These are phyloP conservation scores for Drosophila micromelanica DNA, from an alignment of 1,140 invertebrate genomes.

Conservation along the genomic window DNA sequence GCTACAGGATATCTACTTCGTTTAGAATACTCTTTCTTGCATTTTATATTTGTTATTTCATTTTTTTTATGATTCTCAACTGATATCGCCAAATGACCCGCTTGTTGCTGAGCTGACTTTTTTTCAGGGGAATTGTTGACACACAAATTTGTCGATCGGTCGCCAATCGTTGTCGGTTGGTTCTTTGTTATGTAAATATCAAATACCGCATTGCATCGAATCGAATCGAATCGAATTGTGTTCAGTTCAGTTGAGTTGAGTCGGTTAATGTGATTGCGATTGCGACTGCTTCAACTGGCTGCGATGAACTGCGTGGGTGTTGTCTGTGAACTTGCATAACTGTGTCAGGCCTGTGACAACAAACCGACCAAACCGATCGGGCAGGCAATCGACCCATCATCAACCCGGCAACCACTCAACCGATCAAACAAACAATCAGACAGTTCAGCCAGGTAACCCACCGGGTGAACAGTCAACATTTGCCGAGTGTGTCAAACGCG, in stretches of 20 bases:
- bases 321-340: conserved; percentile 76
- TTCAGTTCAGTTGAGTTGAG: conserved; percentile 24
- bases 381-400: conserved; percentile 1
- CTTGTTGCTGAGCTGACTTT: background rate
- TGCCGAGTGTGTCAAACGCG: conserved; percentile 79
- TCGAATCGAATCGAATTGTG: conserved; percentile 28
- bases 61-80: conserved; percentile 52
- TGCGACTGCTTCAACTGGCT: conserved; percentile 18
- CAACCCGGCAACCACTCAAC: background rate
- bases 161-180: conserved; percentile 17
- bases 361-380: conserved; percentile 19
- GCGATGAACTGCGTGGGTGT: conserved; percentile 65
- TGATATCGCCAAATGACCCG: conserved; percentile 62
- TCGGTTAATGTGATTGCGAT: conserved; percentile 41
- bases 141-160: conserved; percentile 38
- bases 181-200: conserved; percentile 61
- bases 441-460: conserved; percentile 24
- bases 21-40: too few species aligned
- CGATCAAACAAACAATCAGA: conserved; percentile 2
- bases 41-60: background rate
- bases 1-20: too few species aligned
- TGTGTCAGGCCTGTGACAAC: conserved; percentile 57
- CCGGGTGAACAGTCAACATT: conserved; percentile 60
- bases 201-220: conserved; percentile 25
- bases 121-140: conserved; percentile 62